Evolutionary conservation across 1,140 invertebrate species (phyloP).

Genomic region (Pseudomyrmex flavicornis): DNA sequence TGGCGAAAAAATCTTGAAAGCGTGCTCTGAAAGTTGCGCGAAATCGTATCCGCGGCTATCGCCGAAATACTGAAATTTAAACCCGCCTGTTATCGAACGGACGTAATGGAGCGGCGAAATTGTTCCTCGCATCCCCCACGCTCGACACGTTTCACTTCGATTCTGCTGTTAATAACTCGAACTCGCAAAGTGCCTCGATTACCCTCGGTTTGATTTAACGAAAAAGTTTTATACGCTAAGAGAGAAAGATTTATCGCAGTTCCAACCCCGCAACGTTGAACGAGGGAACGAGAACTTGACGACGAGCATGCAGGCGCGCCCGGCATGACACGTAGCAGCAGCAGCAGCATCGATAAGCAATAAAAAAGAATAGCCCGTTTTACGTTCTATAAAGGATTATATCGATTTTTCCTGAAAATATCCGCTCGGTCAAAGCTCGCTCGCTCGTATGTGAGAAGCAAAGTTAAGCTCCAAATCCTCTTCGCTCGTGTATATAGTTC

Average conservation of each 20-base stretch:
- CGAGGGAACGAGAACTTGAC: slow-evolving; percentile 24
- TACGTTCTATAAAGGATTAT: slow-evolving; percentile 51
- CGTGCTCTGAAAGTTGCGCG: slow-evolving; percentile 23
- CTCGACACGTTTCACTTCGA: slow-evolving; percentile 49
- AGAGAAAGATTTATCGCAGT: slow-evolving; percentile 49
- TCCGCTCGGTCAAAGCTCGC: background rate
- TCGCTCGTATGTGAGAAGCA: background rate
- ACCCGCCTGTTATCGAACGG: slow-evolving; percentile 48
- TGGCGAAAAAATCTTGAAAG: slow-evolving; percentile 40
- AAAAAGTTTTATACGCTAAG: slow-evolving; percentile 55
- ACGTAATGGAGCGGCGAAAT: slow-evolving; percentile 51
- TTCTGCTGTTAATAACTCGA: slow-evolving; percentile 56
- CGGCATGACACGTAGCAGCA: slow-evolving; percentile 38
- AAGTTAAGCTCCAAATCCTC: slow-evolving; percentile 38
- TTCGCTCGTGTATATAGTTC: slow-evolving; percentile 9
- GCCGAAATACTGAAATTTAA: slow-evolving; percentile 46
- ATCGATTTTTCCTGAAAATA: slow-evolving; percentile 53
- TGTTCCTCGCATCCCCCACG: slow-evolving; percentile 24
- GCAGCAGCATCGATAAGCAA: slow-evolving; percentile 45
- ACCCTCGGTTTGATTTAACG: slow-evolving; percentile 55
- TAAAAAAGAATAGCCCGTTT: slow-evolving; percentile 54
- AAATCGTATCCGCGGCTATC: slow-evolving; percentile 41
- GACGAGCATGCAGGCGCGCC: slow-evolving; percentile 22
- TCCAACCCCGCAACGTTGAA: slow-evolving; percentile 18
- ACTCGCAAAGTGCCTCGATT: slow-evolving; percentile 46